Base-by-base conservation (phyloP, 2,888 invertebrate species). In the Nomada lathburiana region DNA sequence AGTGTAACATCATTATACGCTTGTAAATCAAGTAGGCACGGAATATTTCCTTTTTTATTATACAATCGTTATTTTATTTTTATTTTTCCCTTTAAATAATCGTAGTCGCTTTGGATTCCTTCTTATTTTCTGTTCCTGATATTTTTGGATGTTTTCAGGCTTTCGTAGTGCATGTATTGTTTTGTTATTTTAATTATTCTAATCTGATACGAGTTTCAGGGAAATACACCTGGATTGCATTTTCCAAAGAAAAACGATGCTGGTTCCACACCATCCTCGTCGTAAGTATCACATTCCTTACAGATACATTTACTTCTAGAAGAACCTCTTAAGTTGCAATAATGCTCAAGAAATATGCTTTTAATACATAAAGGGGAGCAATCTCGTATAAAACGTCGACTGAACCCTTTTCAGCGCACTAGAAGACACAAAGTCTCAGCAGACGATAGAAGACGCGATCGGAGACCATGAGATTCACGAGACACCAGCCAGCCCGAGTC, bases 401-500 rank as follows among this genome's bases (percentile, higher is more conserved):
- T 50, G 36, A 20, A 44, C 75, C 44, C 47, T 50, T 88, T 88
- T 72, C 73, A 87, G 87, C 47, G 68, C 29, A 11, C 11, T 36
- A 10, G 71, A 77, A 3, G 68, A 72, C 18, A 1, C 10, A 2
- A 59, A 18, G 23, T 11, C 16, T 1, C 52, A 75, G 20, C 72
- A 57, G 2, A 23, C 20, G 2, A 44, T 63, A 16, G 82, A 71
- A 68, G 68, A 75, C 0, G 11, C 47, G 2, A 63, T n/a, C 0
- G 63, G 79, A 5, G 69, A 82, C 16, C 77, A 79, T 60, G 80
- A 82, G 18, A 78, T 89, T 26, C 89, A 93, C 11, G 92, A 93
- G 67, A 94, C 94, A 16, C 95, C 95, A 7, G 94, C 94, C 5
- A 94, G 94, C 85, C 94, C 95, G 5, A 94, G 94, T 89, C 94